Evolutionary conservation across 2,888 invertebrate genomes (phyloP), one percentile per base, ranked within the genome.

Genomic region (Tyria jacobaeae): DNA sequence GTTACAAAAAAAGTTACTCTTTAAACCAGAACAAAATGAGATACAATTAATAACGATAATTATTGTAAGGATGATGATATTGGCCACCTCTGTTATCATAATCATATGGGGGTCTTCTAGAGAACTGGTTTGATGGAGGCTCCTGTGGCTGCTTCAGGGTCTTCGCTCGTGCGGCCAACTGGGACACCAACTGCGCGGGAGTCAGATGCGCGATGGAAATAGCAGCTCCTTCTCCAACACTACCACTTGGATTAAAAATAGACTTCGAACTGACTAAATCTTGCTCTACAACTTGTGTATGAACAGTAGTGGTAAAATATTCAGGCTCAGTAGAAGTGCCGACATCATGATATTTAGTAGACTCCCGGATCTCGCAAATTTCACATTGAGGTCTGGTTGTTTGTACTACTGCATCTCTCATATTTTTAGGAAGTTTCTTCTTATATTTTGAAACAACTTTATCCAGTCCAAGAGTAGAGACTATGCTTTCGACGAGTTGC

Each of bases 131-230:
- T 12, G 57, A 37, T 15, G 72, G 44, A 7, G 75, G 64, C 41
- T 67, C 53, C 0, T 80, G 88, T 0, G 80, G 60, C 52, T 92
- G 88, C 75, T 92, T 89, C 72, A 93, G 64, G 1, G 92, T 90
- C 80, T 93, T 94, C 67, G 94, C 94, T 31, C 92, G 87, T 12
- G 93, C 93, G 27, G 92, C 92, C 50, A 93, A 73, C 78, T 92
- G 94, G 0, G 92, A 92, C 58, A 94, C 92, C 60, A 94, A 76
- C 74, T 94, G 94, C 35, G 94, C 94, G 3, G 94, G 92, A 15
- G 94, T 94, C 72, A 94, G 80, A 62, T 94, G 94, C 17, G 92
- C 88, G 55, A 94, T 91, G 6, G 94, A 94, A 62, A 94, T 89
- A 1, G 90, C 83, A 31, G 87, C 86, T 37, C 87, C 83, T 41